Base-by-base conservation (phyloP, 2,113 vertebrate genomes). In the Chaetorhynchus papuensis region DNA sequence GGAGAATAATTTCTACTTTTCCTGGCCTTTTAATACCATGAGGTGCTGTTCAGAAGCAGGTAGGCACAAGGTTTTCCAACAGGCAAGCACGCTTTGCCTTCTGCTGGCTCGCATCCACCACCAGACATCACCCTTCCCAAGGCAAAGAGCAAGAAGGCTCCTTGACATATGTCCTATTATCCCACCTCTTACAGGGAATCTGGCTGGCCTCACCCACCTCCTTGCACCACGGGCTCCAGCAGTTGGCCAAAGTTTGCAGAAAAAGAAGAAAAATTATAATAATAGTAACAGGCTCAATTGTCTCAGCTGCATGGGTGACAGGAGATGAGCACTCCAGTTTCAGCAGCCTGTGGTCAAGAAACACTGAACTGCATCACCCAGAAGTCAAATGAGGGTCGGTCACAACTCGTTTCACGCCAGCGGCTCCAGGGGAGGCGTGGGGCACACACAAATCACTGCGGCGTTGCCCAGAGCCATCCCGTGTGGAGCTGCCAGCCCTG, bases 261-360 rank as follows among this genome's bases (percentile, higher is more conserved):
- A 88, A 90, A 91, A 60, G 12, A 42, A 70, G n/a, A 71, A 89
- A 94, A 93, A 39, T 9, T 4, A 0, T 19, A 85, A 53, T 19
- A 77, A 52, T 52, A 96, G 94, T 87, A 98, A 95, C 57, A 95
- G 71, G 79, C 57, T 94, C 86, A 68, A 90, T 90, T 41, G 76
- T 71, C 72, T 94, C 50, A 59, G 72, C 41, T 44, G 68, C 63
- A 90, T 3, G 42, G 72, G 94, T 92, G 94, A 97, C 66, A 89
- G 81, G 52, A 88, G 54, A 75, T 95, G 96, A 96, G 94, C 91
- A 14, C 15, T 82, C 87, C 90, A 96, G 95, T 94, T 95, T 97
- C 89, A 88, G 82, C 30, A 91, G 90, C 42, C 94, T 57, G 75
- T 89, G 87, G 95, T 93, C 23, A 22, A 92, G 90, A 95, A 94